Percentiles rank a stretch among this genome's conserved stretches.
phyloP scores from a whole-genome alignment of 2,797 vertebrate species.

The Amphiprion clarkii region DNA sequence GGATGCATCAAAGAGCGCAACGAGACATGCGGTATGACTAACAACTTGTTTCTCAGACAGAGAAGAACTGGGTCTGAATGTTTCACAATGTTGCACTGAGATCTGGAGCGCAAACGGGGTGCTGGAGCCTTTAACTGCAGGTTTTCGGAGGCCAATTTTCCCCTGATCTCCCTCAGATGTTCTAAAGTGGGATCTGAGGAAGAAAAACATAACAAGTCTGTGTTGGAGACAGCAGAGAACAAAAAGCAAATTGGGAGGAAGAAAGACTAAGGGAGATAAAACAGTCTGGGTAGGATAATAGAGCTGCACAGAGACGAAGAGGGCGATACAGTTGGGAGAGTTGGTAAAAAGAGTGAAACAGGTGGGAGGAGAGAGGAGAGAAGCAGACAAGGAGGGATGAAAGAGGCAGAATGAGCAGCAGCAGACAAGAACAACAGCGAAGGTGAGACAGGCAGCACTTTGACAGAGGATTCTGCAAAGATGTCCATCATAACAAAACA shows the following conservation, averaged over 20 bases:
- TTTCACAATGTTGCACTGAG: conserved; percentile 73
- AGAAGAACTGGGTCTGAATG: conserved; percentile 70
- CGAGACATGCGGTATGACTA: conserved; percentile 64
- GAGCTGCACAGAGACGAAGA: conserved; percentile 68
- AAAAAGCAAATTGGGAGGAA: conserved; percentile 80
- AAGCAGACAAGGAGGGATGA: conserved; percentile 63
- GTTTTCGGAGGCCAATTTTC: conserved; percentile 82
- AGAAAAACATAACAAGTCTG: conserved; percentile 80
- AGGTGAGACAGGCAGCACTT: conserved; percentile 38
- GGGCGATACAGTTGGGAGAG: conserved; percentile 72
- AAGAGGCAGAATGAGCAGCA: conserved; percentile 63
- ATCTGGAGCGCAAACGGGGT: conserved; percentile 73
- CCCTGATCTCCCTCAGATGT: conserved; percentile 82
- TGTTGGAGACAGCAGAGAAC: conserved; percentile 73
- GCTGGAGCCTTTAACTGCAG: conserved; percentile 78
- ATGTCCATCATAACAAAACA: conserved; percentile 35
- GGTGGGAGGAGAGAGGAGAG: conserved; percentile 77
- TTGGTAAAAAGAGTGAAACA: conserved; percentile 73
- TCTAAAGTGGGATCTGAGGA: conserved; percentile 81
- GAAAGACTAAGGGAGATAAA: conserved; percentile 77
- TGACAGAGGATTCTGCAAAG: conserved; percentile 44
- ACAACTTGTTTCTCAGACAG: conserved; percentile 76
- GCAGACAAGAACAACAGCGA: conserved; percentile 53
- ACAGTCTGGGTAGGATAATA: conserved; percentile 79
- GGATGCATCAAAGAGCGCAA: conserved; percentile 66